Conservation (phyloP, 2,797 vertebrate genomes). For the Cirrhinus molitorella region DNA sequence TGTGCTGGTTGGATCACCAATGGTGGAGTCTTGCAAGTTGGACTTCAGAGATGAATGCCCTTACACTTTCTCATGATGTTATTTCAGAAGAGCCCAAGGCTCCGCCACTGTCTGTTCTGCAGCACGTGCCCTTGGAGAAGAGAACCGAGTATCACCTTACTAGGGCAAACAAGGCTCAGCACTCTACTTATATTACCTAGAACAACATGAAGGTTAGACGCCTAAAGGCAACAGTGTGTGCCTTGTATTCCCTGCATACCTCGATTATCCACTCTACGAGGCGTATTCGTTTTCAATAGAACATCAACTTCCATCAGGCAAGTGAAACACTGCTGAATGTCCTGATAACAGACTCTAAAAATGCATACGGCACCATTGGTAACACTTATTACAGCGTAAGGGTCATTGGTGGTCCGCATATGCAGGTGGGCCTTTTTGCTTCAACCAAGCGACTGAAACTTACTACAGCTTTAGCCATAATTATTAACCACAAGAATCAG, state of each 20-base stretch:
- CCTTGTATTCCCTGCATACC: conserved; percentile 18
- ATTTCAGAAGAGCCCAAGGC: conserved; percentile 56
- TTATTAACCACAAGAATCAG: conserved; percentile 53
- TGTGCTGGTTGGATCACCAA: not conserved
- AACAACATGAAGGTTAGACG: conserved; percentile 56
- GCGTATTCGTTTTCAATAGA: conserved; percentile 7
- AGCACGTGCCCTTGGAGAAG: conserved; percentile 62
- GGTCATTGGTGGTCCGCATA: not conserved
- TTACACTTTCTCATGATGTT: conserved; percentile 52
- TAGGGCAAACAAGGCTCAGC: conserved; percentile 54
- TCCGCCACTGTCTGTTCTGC: conserved; percentile 30
- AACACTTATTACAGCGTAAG: not conserved
- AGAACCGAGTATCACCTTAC: conserved; percentile 62
- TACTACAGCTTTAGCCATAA: conserved; percentile 57
- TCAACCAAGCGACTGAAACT: conserved; percentile 30
- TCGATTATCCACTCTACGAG: conserved; percentile 17
- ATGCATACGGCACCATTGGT: not conserved
- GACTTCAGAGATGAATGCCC: conserved; percentile 15
- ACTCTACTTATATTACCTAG: conserved; percentile 56
- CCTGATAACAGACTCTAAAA: not conserved
- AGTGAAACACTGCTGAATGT: not conserved
- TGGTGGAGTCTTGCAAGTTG: conserved; percentile 20
- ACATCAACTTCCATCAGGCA: not conserved
- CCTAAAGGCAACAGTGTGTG: conserved; percentile 46
- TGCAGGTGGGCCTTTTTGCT: conserved; percentile 17